These are phyloP conservation scores for Phalloptychus januarius DNA, from an alignment of 2,797 vertebrate genomes.

Conservation along the genomic window DNA sequence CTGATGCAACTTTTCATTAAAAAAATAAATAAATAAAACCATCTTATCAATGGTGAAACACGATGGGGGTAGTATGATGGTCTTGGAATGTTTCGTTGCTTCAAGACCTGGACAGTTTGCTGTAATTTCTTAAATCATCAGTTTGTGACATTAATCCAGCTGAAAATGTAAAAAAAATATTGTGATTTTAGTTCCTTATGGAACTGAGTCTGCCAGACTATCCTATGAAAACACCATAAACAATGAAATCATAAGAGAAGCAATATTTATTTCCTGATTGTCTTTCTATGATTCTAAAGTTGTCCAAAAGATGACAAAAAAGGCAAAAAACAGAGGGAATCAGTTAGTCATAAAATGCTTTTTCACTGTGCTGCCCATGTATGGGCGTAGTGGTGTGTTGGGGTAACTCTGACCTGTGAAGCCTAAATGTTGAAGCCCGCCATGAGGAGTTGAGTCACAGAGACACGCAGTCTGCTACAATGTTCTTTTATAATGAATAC, in stretches of 20 bases:
- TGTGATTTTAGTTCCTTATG: no score
- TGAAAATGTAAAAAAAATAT: no score
- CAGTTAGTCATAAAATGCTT: not conserved
- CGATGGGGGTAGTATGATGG: not conserved
- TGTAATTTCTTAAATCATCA: not conserved
- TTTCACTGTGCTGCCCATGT: not conserved
- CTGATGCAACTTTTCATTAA: not conserved
- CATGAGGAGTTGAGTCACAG: not conserved
- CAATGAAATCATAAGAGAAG: no score
- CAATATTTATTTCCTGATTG: no score
- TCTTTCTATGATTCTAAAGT: not conserved
- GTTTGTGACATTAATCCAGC: not conserved
- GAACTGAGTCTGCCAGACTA: no score
- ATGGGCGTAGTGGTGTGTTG: not conserved
- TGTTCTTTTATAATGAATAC: not conserved
- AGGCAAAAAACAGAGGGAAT: not conserved
- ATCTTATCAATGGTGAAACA: not conserved
- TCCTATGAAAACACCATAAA: no score
- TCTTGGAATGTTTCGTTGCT: not conserved
- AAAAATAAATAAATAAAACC: no score
- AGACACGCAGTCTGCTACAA: not conserved
- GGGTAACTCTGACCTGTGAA: not conserved
- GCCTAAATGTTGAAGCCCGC: not conserved
- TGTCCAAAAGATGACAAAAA: not conserved
- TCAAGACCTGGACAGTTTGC: not conserved